Evolutionary conservation across 2,888 invertebrate genomes (phyloP).

Genomic region (Galerucella calmariensis): DNA sequence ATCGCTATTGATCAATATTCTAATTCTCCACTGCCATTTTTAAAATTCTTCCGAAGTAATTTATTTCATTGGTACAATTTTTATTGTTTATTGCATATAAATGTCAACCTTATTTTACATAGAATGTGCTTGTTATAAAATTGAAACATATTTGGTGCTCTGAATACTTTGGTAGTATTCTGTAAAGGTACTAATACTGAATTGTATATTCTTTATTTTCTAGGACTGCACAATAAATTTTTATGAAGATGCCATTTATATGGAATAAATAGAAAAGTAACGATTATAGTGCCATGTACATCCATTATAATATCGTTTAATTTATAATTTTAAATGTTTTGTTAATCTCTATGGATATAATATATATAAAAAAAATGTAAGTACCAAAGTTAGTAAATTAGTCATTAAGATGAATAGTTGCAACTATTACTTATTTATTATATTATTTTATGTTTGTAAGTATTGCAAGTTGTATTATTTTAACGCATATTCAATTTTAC

Average conservation of each 20-base stretch:
- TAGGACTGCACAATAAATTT: constrained; percentile 43
- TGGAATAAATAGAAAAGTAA: constrained; percentile 34
- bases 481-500: constrained; percentile 10
- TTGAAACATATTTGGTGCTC: neutral
- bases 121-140: neutral
- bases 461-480: constrained; percentile 24
- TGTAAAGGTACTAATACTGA: neutral
- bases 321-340: constrained; percentile 21
- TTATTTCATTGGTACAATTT: constrained; percentile 6
- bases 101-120: constrained; percentile 7
- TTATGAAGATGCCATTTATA: constrained; percentile 41
- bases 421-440: constrained; percentile 19
- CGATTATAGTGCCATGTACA: constrained; percentile 28
- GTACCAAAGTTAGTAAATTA: constrained; percentile 24
- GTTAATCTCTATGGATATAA: neutral
- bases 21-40: no score
- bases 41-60: neutral
- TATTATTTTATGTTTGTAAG: constrained; percentile 15
- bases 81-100: constrained; percentile 32
- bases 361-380: constrained; percentile 8
- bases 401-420: neutral
- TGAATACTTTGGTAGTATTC: neutral
- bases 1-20: no score
- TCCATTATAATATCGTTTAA: constrained; percentile 28
- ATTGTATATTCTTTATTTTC: constrained; percentile 34